Evolutionary conservation across 2,888 invertebrate genomes (phyloP), one percentile per base, ranked within the genome.

Genomic region (Drosophila kuntzei): DNA sequence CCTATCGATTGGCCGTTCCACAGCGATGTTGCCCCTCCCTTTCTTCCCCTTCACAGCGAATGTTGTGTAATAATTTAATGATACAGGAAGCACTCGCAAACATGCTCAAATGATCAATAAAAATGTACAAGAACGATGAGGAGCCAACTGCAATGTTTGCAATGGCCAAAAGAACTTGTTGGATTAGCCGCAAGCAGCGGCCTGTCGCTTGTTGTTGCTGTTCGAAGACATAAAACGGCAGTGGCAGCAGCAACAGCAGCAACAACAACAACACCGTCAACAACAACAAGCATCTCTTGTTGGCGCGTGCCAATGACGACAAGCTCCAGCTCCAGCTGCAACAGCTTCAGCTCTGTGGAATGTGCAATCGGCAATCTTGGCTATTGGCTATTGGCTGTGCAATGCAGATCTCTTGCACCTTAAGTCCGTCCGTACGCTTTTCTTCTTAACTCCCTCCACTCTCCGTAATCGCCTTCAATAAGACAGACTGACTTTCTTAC

Each of bases 71-170:
- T 87, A 84, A 87, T 89, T 87, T 83, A 87, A 89, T 89, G 86
- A 87, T 84, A 87, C 89, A 88, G 88, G 88, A 88, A 88, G 89
- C 88, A 79, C 80, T 82, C 72, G 72, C 80, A 84, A 87, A 87
- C 89, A 87, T 86, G 84, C 79, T 87, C 83, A 85, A 85, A 86
- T 81, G 83, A 87, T 85, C 89, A 86, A 87, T 84, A 88, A 87
- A 88, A 86, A 81, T 74, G 68, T 60, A 74, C 75, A 76, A 70
- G 77, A 79, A 80, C 69, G 75, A 63, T 76, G 72, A 72, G 72
- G 51, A 61, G 47, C 50, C 67, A 62, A 73, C 67, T 71, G 34
- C 34, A 34, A 34, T 34, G 58, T 69, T 58, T 44, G 68, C 51
- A 59, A 59, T 53, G 76, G 67, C 75, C 69, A 58, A 41, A 62